Base-by-base conservation (phyloP, 2,113 vertebrate genomes). In the Chitala chitala region DNA sequence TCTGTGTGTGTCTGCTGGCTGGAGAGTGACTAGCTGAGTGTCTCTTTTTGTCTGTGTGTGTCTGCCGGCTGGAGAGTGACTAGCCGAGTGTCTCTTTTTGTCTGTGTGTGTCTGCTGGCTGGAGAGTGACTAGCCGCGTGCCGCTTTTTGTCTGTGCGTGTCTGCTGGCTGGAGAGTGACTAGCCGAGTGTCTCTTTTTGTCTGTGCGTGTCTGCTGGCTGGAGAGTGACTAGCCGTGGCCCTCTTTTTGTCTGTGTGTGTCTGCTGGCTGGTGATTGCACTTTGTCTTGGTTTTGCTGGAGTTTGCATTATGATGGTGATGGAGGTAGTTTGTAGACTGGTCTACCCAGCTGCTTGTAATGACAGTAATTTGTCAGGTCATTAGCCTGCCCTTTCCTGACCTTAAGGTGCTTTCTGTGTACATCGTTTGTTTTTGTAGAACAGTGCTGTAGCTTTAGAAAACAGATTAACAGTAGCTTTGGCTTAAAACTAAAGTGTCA, bases 351-450 rank as follows among this genome's bases (percentile, higher is more conserved):
- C 68, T 69, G 68, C 68, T 53, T 2, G 1, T 63, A 64, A 61
- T 73, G 72, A 73, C 44, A 64, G 40, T 73, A 50, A 73, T 73
- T 48, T 64, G 44, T 73, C 24, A 64, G 44, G 26, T 24, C 54
- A 44, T 63, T 64, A 64, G 56, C 26, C 22, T 51, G 58, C 20
- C 56, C 72, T 73, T 51, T 12, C 58, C 58, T 63, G 72, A 38
- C 72, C 72, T 36, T 48, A 33, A 8, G 42, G 44, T 61, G 55
- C 22, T 72, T 48, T 31, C 55, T 12, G 0, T 31, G 29, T 36
- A 56, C 26, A 56, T 38, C n/a, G 64, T 68, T 69, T 53, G 53
- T 69, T 48, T 69, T 48, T 6, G 44, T n/a, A 29, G 29, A 48
- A 69, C 68, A 69, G 68, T 17, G 31, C 46, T 17, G 48, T 50